A percentile compares a stretch with the other conserved stretches of the same genome.
Conservation (phyloP, 1,140 invertebrate genomes). For the Drosophila aff. region DNA sequence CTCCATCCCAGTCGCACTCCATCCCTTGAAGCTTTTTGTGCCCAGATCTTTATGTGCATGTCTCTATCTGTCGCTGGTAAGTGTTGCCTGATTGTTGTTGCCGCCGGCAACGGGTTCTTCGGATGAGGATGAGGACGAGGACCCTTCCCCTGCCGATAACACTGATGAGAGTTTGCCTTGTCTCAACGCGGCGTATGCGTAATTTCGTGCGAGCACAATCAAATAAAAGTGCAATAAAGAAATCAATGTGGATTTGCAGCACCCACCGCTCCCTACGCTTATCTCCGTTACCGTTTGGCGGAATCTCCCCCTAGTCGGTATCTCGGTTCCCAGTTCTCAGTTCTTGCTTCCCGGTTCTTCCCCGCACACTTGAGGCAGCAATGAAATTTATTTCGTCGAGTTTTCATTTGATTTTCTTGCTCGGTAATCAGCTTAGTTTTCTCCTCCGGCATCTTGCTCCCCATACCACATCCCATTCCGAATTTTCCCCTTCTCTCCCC, state of each 20-base stretch:
- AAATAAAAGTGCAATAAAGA: slow-evolving; percentile 83
- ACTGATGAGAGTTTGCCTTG: slow-evolving; percentile 74
- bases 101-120: slow-evolving; percentile 38
- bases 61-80: slow-evolving; percentile 57
- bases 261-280: slow-evolving; percentile 8
- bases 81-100: slow-evolving; percentile 72
- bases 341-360: not conserved
- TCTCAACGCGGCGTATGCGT: slow-evolving; percentile 79
- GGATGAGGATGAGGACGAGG: slow-evolving; percentile 1
- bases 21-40: slow-evolving; percentile 11
- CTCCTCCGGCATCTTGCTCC: slow-evolving; percentile 23
- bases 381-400: slow-evolving; percentile 68
- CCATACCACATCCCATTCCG: not conserved
- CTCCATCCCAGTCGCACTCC: not conserved
- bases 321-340: not conserved
- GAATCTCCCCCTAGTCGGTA: slow-evolving; percentile 5
- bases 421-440: slow-evolving; percentile 77
- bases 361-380: slow-evolving; percentile 51
- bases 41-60: slow-evolving; percentile 28
- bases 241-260: slow-evolving; percentile 74
- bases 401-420: slow-evolving; percentile 69
- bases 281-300: slow-evolving; percentile 30
- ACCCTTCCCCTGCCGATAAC: slow-evolving; percentile 51
- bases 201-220: slow-evolving; percentile 77
- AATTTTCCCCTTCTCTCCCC: not conserved